phyloP scores from a whole-genome alignment of 2,888 invertebrate species.

The Embidobia sp. region DNA sequence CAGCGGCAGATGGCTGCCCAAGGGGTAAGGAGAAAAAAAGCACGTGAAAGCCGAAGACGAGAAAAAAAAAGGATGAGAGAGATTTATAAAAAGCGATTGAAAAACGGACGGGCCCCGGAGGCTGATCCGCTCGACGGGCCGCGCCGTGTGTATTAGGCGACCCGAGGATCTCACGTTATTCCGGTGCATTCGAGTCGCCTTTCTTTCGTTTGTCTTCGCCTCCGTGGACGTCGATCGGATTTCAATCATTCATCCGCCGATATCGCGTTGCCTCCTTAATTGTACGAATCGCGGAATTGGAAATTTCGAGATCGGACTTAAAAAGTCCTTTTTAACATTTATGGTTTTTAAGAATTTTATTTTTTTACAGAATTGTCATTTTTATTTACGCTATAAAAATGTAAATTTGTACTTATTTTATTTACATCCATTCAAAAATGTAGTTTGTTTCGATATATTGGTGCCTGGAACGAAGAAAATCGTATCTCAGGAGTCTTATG shows the following conservation, averaged over 20 bases:
- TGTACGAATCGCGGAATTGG: constrained; percentile 53
- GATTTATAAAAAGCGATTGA: constrained; percentile 79
- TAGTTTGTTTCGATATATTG: no score
- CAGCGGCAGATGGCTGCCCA: constrained; percentile 83
- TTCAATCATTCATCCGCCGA: constrained; percentile 76
- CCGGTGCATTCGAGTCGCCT: constrained; percentile 63
- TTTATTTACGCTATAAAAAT: no score
- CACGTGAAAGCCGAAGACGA: constrained; percentile 73
- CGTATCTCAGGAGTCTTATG: no score
- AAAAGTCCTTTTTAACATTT: no score
- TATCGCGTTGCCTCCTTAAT: constrained; percentile 68
- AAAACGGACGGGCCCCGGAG: constrained; percentile 71
- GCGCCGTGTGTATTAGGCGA: constrained; percentile 76
- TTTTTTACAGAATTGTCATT: no score
- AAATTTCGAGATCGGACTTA: no score
- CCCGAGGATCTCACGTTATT: constrained; percentile 62
- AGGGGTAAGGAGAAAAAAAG: constrained; percentile 81
- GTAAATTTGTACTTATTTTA: no score
- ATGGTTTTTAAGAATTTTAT: no score
- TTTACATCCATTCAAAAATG: no score
- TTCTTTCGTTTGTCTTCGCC: constrained; percentile 51
- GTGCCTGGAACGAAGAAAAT: no score
- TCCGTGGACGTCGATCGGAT: constrained; percentile 76
- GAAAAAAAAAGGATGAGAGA: constrained; percentile 67
- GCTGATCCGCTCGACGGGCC: constrained; percentile 71